Conservation (phyloP, 2,888 invertebrate species). For the Thereva nobilitata region DNA sequence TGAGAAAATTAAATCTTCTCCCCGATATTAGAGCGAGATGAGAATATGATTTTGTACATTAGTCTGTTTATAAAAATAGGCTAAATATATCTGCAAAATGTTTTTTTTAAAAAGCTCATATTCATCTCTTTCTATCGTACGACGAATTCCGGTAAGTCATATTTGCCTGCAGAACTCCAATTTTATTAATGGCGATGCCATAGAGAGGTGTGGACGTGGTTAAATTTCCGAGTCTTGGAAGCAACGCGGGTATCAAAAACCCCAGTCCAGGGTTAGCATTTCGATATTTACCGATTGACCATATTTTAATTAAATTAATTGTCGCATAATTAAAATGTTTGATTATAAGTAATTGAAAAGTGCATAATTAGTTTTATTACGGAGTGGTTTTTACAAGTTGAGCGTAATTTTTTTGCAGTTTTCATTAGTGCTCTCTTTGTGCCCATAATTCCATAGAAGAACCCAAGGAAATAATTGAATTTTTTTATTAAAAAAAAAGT, state of each 20-base stretch:
- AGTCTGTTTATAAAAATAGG: no score
- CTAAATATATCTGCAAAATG: neutral
- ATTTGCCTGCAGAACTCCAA: slow-evolving; percentile 40
- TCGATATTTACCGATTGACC: slow-evolving; percentile 6
- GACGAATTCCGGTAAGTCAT: neutral
- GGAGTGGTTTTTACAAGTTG: no score
- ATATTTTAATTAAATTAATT: slow-evolving; percentile 11
- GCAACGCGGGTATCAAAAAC: slow-evolving; percentile 41
- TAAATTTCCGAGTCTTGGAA: slow-evolving; percentile 36
- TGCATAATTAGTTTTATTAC: no score
- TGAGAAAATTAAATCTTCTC: no score
- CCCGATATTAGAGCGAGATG: no score
- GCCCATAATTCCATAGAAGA: no score
- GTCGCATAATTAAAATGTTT: neutral
- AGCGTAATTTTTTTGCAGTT: no score
- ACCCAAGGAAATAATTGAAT: neutral
- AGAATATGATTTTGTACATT: no score
- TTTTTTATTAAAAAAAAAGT: slow-evolving; percentile 12
- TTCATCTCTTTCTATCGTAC: neutral
- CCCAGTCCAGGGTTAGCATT: slow-evolving; percentile 36
- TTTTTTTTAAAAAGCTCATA: neutral
- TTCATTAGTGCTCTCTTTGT: no score
- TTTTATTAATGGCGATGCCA: slow-evolving; percentile 50
- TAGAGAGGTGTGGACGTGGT: slow-evolving; percentile 50
- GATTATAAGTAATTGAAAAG: no score